Base-by-base conservation (phyloP, 2,113 vertebrate species). In the Petaurus breviceps region DNA sequence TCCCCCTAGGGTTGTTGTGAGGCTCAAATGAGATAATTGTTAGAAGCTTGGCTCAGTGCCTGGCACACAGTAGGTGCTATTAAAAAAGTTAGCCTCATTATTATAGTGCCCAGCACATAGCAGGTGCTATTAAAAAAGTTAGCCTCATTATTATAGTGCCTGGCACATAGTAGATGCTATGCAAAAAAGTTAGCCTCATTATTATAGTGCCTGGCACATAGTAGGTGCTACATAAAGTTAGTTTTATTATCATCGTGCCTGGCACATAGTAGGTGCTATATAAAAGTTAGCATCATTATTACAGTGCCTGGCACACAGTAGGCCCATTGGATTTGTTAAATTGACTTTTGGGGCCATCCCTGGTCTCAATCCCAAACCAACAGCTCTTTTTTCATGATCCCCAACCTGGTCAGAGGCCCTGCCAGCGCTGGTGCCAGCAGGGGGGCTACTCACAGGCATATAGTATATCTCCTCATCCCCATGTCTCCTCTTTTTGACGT, bases 401-500 rank as follows among this genome's bases (percentile, higher is more conserved):
- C 68, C 68, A 19, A 5, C 37, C 68, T 77, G 4, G 14, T 55
- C 54, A 55, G 54, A 55, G 54, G 25, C 25, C 11, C 57, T 68
- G 57, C 68, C 14, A n/a, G 68, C 16, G 8, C 5, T 8, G 37
- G 51, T 8, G 26, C 51, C 1, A 0, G 11, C 52, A 19, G 8
- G 0, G 46, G 50, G 0, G 28, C 43, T 51, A 84, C 99, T 99
- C 98, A 99, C 99, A 0, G 99, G 99, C 92, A 99, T 99, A 31
- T 99, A 99, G 96, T 99, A 99, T 95, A 99, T 97, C 95, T 99
- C 99, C 97, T 99, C 99, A 0, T 99, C 99, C 50, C 99, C 99
- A 0, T 99, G 99, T 16, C 99, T 97, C 91, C 99, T 98, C 90
- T 99, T 99, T 98, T 99, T 99, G n/a, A 99, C 96, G 0, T 98